Evolutionary conservation across 2,113 vertebrate species (phyloP).

Genomic region (Chloebia gouldiae): DNA sequence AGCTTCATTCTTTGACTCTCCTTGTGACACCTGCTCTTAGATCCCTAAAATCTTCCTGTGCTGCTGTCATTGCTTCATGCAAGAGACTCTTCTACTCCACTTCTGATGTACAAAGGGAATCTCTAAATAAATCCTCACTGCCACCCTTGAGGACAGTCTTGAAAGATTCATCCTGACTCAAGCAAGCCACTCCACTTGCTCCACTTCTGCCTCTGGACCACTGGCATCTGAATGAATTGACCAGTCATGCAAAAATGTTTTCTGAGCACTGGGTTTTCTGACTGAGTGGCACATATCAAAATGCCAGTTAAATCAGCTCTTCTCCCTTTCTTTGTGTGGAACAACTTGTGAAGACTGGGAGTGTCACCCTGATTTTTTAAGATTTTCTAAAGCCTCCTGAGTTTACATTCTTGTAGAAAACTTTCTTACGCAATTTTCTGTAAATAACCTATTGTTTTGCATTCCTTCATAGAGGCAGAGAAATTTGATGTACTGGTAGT

Average conservation of each 20-base stretch:
- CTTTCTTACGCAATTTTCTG: too few relatives aligned
- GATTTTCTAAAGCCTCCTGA: too few relatives aligned
- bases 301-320: neutral
- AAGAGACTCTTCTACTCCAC: neutral
- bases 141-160: neutral
- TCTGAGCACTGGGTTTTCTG: neutral
- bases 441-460: too few relatives aligned
- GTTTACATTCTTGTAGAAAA: too few relatives aligned
- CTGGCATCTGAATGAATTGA: neutral
- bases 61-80: neutral
- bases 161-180: neutral
- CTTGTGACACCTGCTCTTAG: neutral
- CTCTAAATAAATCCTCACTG: neutral
- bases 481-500: too few relatives aligned
- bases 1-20: neutral
- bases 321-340: neutral
- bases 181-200: neutral
- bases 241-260: neutral
- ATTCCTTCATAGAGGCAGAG: too few relatives aligned
- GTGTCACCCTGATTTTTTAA: too few relatives aligned
- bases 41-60: neutral
- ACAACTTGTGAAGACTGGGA: neutral
- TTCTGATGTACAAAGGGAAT: neutral
- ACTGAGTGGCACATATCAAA: neutral
- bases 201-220: neutral